Conservation (phyloP, 2,113 vertebrate genomes). For the Petroica traversi region DNA sequence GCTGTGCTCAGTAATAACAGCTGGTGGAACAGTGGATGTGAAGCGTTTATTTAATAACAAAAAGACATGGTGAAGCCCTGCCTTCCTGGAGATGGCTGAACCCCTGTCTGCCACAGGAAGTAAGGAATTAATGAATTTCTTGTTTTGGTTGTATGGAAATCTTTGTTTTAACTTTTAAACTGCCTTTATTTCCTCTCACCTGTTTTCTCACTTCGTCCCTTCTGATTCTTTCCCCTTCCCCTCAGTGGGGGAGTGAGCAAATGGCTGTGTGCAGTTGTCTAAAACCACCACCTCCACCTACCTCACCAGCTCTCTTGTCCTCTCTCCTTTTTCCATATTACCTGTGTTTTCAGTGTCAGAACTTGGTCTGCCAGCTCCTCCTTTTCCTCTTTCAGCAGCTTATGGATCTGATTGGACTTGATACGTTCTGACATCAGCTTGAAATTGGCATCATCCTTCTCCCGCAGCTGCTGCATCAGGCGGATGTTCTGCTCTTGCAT, state of each 20-base stretch:
- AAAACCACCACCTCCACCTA: background rate
- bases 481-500: conserved; percentile 99
- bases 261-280: accelerated
- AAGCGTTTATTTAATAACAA: accelerated
- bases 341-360: conserved; percentile 95
- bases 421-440: conserved; percentile 98
- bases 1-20: background rate
- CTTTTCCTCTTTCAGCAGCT: conserved; percentile 95
- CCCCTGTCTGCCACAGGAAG: background rate
- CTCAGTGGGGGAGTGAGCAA: accelerated
- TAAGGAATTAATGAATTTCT: background rate
- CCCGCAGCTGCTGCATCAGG: conserved; percentile 95
- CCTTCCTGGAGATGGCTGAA: background rate
- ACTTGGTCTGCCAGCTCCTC: conserved; percentile 95
- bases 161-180: background rate
- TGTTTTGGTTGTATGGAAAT: accelerated
- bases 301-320: background rate
- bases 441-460: conserved; percentile 98
- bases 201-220: background rate
- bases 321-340: conserved; percentile 22
- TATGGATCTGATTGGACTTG: conserved; percentile 98
- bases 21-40: background rate
- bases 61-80: accelerated
- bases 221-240: background rate
- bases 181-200: background rate